Base-by-base conservation (phyloP, 2,888 invertebrate genomes). In the Habroteleia sp. region DNA sequence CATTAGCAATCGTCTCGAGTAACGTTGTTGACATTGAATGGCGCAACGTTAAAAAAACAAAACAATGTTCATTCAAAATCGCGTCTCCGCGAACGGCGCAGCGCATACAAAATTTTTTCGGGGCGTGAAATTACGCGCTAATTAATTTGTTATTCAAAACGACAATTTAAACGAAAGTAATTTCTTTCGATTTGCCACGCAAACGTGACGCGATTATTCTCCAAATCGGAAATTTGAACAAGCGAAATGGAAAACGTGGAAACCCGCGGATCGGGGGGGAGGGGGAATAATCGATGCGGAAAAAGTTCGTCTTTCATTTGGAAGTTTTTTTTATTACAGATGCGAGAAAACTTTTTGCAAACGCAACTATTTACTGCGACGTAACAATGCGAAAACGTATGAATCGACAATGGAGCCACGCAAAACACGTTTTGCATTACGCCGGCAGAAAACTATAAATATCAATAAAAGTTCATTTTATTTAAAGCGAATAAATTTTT, bases 1-100 rank as follows among this genome's bases (percentile, higher is more conserved):
- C 56, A 56, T 56, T 41, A 31, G 31, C 31, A 42, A 42, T 42
- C 42, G 42, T 42, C 33, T 56, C 31, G 11, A 56, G 42, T 33
- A 29, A 56, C 31, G 23, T 31, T 23, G 23, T 42, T 56, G 42
- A 56, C 31, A 56, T 42, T 56, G 42, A 56, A 16, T 42, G 23
- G 31, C 33, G n/a, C n/a, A n/a, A n/a, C 13, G 33, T 10, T 13
- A 14, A 33, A 54, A 50, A 35, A n/a, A 14, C 27, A 42, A 54
- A 41, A 11, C 10, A 54, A 41, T 3, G 1, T 14, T 20, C 42
- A 42, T 42, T 42, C 27, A 39, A n/a, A 20, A 20, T 3, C 20
- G 20, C 20, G 4, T 20, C 20, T n/a, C n/a, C n/a, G n/a, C n/a
- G n/a, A n/a, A n/a, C n/a, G n/a, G n/a, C n/a, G n/a, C n/a, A n/a